A percentile compares a stretch with the other conserved stretches of the same genome.
Evolutionary conservation across 2,888 invertebrate genomes (phyloP).

Genomic region (Mantis religiosa): DNA sequence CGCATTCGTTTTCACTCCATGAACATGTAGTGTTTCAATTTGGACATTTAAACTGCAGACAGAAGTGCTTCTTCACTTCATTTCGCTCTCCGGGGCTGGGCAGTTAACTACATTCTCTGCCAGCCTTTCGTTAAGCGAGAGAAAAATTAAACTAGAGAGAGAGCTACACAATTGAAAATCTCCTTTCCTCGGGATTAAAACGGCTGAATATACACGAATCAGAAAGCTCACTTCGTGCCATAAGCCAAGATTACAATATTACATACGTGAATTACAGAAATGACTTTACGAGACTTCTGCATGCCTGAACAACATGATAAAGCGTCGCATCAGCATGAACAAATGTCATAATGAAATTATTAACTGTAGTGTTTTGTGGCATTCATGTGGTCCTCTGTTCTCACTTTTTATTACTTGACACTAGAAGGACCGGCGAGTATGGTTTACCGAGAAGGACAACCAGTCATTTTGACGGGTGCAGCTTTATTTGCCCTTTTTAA

Average conservation of each 20-base stretch:
- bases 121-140: neutral
- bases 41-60: neutral
- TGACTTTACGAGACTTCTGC: no score
- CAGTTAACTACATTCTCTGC: neutral
- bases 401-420: no score
- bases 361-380: no score
- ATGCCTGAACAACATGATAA: no score
- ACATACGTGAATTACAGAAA: neutral
- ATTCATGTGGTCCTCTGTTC: no score
- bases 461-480: no score
- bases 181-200: neutral
- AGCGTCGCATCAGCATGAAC: no score
- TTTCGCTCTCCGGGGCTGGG: neutral
- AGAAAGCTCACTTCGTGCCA: neutral
- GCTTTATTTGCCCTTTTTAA: no score
- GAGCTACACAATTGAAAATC: neutral
- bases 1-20: neutral
- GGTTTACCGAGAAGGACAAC: no score
- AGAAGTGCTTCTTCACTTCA: neutral
- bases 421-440: no score
- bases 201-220: neutral
- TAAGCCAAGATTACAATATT: neutral
- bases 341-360: no score
- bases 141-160: neutral
- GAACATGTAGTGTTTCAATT: neutral